Conservation (phyloP, 2,888 invertebrate species). For the Conomelus anceps region DNA sequence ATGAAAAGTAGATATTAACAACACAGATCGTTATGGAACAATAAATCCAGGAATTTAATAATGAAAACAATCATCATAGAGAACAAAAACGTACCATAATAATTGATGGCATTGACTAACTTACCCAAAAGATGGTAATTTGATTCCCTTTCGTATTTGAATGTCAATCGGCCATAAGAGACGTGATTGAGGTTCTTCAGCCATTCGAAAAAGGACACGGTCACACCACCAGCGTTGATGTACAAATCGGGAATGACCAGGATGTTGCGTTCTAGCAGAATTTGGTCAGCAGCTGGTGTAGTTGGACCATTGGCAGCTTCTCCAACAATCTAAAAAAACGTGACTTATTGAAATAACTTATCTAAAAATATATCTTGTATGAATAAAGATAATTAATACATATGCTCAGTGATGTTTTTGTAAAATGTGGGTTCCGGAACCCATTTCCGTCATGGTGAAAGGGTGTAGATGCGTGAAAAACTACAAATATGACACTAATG, state of each 20-base stretch:
- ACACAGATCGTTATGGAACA: too few relatives aligned
- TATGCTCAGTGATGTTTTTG: too few relatives aligned
- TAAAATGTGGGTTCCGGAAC: too few relatives aligned
- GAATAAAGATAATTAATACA: too few relatives aligned
- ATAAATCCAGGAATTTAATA: too few relatives aligned
- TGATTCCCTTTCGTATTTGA: conserved; percentile 91
- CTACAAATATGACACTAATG: too few relatives aligned
- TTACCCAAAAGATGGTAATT: conserved; percentile 81
- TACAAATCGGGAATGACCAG: conserved; percentile 88
- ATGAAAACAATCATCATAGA: too few relatives aligned
- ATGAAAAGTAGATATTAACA: too few relatives aligned
- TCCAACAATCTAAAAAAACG: conserved; percentile 64
- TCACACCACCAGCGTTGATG: conserved; percentile 92
- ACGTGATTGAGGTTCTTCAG: conserved; percentile 97
- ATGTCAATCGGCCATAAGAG: conserved; percentile 87
- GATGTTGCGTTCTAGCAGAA: conserved; percentile 78
- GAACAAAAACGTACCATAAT: neutral
- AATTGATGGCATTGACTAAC: conserved; percentile 26
- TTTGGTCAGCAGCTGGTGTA: conserved; percentile 89
- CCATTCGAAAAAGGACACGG: conserved; percentile 98
- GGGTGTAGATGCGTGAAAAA: too few relatives aligned
- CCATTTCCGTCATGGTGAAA: too few relatives aligned
- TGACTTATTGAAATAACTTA: neutral
- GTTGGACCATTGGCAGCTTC: conserved; percentile 98
- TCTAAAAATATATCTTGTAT: neutral